Conservation (phyloP, 2,797 vertebrate species). For the Brachyrhaphis roseni region DNA sequence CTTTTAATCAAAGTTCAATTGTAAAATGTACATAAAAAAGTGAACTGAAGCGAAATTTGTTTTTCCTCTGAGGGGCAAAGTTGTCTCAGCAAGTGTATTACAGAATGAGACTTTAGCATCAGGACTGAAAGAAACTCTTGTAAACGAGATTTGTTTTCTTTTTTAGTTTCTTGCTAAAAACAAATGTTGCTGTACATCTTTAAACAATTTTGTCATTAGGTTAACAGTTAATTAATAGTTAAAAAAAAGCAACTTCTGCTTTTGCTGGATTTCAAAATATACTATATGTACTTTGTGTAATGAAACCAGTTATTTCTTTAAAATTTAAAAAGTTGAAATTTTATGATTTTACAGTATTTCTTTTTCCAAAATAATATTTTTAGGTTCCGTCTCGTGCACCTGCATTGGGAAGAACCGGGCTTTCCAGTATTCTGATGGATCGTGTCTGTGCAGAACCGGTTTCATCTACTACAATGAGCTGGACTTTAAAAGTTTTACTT, state of each 20-base stretch:
- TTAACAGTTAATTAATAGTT: neutral
- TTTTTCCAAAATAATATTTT: neutral
- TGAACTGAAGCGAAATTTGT: neutral
- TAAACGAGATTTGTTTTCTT: neutral
- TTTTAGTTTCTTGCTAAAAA: neutral
- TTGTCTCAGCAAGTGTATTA: neutral
- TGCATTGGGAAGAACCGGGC: slow-evolving; percentile 89
- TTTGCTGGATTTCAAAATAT: neutral
- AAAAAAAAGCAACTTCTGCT: neutral
- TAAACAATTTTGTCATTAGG: neutral
- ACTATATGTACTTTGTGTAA: neutral
- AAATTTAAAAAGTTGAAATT: neutral
- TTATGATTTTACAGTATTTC: neutral
- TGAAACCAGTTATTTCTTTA: neutral
- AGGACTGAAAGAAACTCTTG: neutral
- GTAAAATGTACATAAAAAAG: neutral
- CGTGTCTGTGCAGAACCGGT: slow-evolving; percentile 90
- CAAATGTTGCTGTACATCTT: neutral
- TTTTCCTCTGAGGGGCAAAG: neutral
- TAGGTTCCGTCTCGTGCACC: slow-evolving; percentile 87
- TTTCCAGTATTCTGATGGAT: slow-evolving; percentile 91
- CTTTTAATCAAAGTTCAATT: neutral
- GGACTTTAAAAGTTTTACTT: slow-evolving; percentile 79
- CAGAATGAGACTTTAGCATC: neutral
- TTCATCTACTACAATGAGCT: slow-evolving; percentile 87